phyloP scores from a whole-genome alignment of 2,113 vertebrate species.

The Chunga burmeisteri region DNA sequence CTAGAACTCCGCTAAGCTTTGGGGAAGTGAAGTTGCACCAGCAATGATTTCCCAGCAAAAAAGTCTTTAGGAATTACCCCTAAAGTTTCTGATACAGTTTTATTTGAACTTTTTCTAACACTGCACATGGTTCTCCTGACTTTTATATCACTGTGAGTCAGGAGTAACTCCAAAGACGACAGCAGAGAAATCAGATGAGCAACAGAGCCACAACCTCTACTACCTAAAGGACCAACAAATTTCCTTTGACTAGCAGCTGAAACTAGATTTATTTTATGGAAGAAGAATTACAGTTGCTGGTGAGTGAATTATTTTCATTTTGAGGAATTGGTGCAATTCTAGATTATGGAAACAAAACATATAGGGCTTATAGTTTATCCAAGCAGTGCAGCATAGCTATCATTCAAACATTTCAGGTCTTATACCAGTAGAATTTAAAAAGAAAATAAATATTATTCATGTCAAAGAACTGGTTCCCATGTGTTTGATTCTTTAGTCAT shows the following conservation, averaged over 20 bases:
- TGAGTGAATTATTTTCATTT: background rate
- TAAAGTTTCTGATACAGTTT: background rate
- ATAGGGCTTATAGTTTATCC: background rate
- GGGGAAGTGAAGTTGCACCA: background rate
- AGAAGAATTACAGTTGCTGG: background rate
- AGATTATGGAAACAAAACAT: background rate
- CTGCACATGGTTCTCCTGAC: background rate
- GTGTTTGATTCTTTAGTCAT: background rate
- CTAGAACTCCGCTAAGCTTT: background rate
- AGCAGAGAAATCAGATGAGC: background rate
- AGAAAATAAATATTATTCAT: constrained; percentile 23
- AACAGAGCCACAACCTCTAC: background rate
- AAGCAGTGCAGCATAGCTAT: background rate
- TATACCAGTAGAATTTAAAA: background rate
- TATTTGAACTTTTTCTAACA: background rate
- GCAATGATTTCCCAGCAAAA: background rate
- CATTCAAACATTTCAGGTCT: constrained; percentile 5
- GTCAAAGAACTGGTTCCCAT: background rate
- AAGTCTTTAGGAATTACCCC: background rate
- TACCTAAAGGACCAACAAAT: background rate
- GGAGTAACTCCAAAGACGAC: background rate
- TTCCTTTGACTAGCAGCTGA: background rate
- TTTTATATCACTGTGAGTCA: background rate
- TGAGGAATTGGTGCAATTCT: background rate
- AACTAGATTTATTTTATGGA: background rate